Conservation (phyloP, 2,888 invertebrate species). For the Stenotaenia linearis region DNA sequence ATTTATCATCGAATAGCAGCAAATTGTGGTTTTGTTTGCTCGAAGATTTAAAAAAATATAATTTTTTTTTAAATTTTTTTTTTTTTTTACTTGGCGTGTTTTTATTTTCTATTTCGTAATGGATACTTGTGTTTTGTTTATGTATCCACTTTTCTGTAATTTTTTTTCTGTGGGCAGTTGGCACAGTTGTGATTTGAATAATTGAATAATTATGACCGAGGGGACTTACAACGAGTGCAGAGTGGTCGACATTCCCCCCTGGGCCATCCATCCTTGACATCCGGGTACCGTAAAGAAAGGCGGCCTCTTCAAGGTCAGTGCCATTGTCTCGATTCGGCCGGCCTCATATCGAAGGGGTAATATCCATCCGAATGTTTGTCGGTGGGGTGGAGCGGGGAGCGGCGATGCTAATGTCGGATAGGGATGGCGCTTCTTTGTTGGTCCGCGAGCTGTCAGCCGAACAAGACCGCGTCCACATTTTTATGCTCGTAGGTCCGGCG, state of each 20-base stretch:
- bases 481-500: slow-evolving; percentile 13
- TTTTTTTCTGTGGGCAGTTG: background rate
- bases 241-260: background rate
- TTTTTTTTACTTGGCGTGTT: background rate
- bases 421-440: background rate
- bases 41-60: background rate
- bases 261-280: slow-evolving; percentile 15
- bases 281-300: background rate
- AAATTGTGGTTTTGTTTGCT: background rate
- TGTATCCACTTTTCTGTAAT: background rate
- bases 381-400: background rate
- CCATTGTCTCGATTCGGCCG: background rate
- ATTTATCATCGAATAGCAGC: background rate
- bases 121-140: background rate
- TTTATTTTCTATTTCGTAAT: background rate
- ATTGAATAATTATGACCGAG: slow-evolving; percentile 14
- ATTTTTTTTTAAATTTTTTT: background rate
- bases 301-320: slow-evolving; percentile 9
- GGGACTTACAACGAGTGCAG: background rate
- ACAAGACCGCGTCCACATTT: slow-evolving; percentile 17
- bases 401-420: background rate
- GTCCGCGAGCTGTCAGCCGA: background rate
- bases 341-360: slow-evolving; percentile 11
- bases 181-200: slow-evolving; percentile 6
- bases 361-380: slow-evolving; percentile 3